Conservation (phyloP, 2,888 invertebrate genomes). For the Drosophila fungiperda region DNA sequence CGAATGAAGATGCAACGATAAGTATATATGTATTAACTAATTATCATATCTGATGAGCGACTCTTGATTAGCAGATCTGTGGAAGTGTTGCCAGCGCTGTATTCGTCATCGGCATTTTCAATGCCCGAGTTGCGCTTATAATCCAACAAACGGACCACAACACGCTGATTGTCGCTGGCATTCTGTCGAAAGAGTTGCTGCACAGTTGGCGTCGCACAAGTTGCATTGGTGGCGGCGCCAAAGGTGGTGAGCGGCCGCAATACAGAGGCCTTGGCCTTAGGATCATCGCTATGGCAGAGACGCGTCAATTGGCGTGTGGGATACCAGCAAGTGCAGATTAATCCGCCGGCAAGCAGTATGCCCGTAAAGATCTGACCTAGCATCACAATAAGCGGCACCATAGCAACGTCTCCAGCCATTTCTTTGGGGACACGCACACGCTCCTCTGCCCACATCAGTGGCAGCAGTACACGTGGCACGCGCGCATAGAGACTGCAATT, state of each 20-base stretch:
- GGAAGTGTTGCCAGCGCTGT: slow-evolving; percentile 33
- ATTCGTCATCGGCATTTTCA: slow-evolving; percentile 14
- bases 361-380: slow-evolving; percentile 86
- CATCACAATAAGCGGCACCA: slow-evolving; percentile 86
- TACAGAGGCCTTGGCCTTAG: slow-evolving; percentile 71
- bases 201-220: slow-evolving; percentile 15
- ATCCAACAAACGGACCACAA: slow-evolving; percentile 69
- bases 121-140: slow-evolving; percentile 63
- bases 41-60: slow-evolving; percentile 69
- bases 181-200: slow-evolving; percentile 34
- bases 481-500: slow-evolving; percentile 64
- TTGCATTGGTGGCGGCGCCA: slow-evolving; percentile 14
- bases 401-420: slow-evolving; percentile 86
- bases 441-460: slow-evolving; percentile 92
- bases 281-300: slow-evolving; percentile 71
- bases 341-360: slow-evolving; percentile 85
- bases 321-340: slow-evolving; percentile 83
- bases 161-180: slow-evolving; percentile 55
- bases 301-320: slow-evolving; percentile 77
- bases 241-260: slow-evolving; percentile 68
- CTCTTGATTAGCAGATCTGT: slow-evolving; percentile 63
- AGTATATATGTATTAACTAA: slow-evolving; percentile 60
- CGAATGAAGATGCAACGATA: slow-evolving; percentile 34
- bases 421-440: slow-evolving; percentile 87
- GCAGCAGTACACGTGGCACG: slow-evolving; percentile 87